Base-by-base conservation (phyloP, 2,888 invertebrate species). In the Abrostola triplasia region DNA sequence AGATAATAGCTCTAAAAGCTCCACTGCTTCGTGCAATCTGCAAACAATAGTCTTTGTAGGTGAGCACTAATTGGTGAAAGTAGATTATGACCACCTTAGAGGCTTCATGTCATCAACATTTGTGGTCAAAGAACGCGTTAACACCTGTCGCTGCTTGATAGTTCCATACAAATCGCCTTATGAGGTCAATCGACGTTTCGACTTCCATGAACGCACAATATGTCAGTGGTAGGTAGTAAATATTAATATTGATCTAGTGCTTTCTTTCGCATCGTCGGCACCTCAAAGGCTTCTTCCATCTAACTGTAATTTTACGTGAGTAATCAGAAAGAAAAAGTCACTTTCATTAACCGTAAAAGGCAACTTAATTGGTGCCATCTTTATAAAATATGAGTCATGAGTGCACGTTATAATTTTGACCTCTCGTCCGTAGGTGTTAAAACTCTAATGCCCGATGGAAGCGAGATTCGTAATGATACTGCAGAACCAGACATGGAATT, bases 51-150 rank as follows among this genome's bases (percentile, higher is more conserved):
- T 51, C 50, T 52, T 74, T 67, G 74, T 80, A 67, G 78, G 78
- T 69, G 65, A 76, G 59, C 54, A 60, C 58, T 83, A 77, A 81
- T 82, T 76, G 80, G 84, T 76, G 85, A 85, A 85, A 85, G 85
- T 75, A 63, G 38, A 80, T 72, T 77, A 79, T 73, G 72, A 70
- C 75, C 73, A 65, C 57, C 41, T 60, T 59, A 49, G 61, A 70
- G 48, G 53, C 67, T 59, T 67, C 65, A 66, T 73, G 53, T 67
- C 65, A 65, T 73, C 49, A 63, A 55, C 59, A 55, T 75, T 61
- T 55, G 40, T 65, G 36, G 36, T 53, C 56, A 57, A 53, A 53
- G 65, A 64, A 36, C 10, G 36, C n/a, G 9, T 48, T 54, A 44
- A 54, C 64, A 65, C 64, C 52, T 64, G 50, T 53, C 57, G 41